Evolutionary conservation across 2,888 invertebrate species (phyloP).

Genomic region (Monopis laevigella): DNA sequence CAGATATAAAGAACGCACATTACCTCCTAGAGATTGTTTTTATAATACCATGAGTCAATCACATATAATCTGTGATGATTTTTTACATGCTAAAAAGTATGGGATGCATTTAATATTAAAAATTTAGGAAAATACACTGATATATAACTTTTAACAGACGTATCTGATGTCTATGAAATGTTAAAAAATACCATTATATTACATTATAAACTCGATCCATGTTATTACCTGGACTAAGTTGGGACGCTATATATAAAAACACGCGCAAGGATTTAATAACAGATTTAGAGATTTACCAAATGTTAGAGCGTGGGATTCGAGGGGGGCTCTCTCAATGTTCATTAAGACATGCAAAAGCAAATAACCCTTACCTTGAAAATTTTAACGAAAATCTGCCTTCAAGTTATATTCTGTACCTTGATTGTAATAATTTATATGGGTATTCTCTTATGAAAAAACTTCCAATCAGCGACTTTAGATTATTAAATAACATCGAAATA

Average conservation of each 20-base stretch:
- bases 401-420: background rate
- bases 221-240: conserved; percentile 14
- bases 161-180: conserved; percentile 16
- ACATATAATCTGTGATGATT: too few species aligned
- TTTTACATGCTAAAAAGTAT: too few species aligned
- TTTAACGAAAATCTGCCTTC: background rate
- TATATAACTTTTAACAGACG: too few species aligned
- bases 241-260: conserved; percentile 17
- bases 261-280: conserved; percentile 6
- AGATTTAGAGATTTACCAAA: background rate
- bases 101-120: conserved; percentile 10
- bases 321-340: too few species aligned
- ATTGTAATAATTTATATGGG: background rate
- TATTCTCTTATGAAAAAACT: background rate
- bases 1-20: too few species aligned
- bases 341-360: background rate
- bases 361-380: background rate
- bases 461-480: background rate
- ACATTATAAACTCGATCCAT: too few species aligned
- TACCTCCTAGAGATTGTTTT: too few species aligned
- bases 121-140: too few species aligned
- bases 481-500: background rate
- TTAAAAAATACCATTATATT: conserved; percentile 13
- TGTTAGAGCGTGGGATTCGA: background rate
- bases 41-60: too few species aligned